Conservation (phyloP, 2,888 invertebrate genomes). For the Stenoptilia bipunctidactyla region DNA sequence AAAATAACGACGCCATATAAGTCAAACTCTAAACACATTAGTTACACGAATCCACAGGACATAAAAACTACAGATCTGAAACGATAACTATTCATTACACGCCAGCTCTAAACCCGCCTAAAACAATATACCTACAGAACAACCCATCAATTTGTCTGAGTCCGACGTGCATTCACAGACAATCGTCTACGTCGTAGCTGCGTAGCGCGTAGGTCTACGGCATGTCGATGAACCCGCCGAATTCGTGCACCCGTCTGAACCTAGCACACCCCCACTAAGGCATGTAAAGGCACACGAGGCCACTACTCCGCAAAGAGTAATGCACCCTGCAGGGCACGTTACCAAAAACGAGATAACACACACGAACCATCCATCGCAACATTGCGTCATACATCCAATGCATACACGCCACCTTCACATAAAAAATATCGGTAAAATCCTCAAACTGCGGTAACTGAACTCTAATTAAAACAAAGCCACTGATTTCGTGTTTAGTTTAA, state of each 20-base stretch:
- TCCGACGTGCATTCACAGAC: too few relatives aligned
- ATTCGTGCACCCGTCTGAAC: conserved; percentile 31
- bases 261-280: too few relatives aligned
- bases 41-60: too few relatives aligned
- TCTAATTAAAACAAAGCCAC: too few relatives aligned
- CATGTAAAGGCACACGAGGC: conserved; percentile 31
- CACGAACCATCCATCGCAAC: background rate
- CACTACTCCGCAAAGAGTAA: conserved; percentile 39
- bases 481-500: background rate
- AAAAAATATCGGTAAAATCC: background rate
- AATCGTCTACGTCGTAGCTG: conserved; percentile 57
- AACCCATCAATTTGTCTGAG: too few relatives aligned
- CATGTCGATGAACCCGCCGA: conserved; percentile 57
- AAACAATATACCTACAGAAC: too few relatives aligned
- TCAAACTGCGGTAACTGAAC: background rate
- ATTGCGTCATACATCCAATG: background rate
- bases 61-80: too few relatives aligned
- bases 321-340: conserved; percentile 25
- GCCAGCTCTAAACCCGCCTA: too few relatives aligned
- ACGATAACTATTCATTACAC: too few relatives aligned
- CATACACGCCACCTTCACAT: conserved; percentile 1
- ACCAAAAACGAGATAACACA: conserved; percentile 5
- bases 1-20: too few relatives aligned
- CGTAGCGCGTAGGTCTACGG: conserved; percentile 60
- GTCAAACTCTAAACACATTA: too few relatives aligned